Conservation (phyloP, 2,113 vertebrate genomes). For the Proteles cristata region DNA sequence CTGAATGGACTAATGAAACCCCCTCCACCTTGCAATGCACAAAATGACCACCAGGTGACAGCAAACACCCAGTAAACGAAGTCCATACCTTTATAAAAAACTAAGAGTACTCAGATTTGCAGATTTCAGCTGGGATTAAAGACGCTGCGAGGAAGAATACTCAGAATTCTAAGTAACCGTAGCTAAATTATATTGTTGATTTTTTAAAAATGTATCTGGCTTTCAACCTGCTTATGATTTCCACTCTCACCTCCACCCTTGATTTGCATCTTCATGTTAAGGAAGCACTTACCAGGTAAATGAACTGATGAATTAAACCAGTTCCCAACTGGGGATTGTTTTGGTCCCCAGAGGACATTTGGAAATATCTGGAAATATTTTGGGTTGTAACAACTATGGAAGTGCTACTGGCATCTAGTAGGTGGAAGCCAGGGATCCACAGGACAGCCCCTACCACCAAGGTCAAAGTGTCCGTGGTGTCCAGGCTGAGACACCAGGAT, state of each 20-base stretch:
- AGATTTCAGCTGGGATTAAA: background rate
- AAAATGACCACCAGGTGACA: slow-evolving; percentile 70
- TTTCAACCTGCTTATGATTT: background rate
- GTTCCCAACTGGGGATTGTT: background rate
- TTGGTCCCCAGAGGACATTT: background rate
- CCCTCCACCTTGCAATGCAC: background rate
- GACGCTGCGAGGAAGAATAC: background rate
- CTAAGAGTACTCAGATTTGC: too few species aligned
- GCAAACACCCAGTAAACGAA: slow-evolving; percentile 52
- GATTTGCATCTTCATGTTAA: background rate
- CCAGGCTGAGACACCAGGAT: too few species aligned
- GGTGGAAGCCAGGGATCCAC: background rate
- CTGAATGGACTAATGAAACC: background rate
- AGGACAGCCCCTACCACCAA: background rate
- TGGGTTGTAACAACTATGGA: background rate
- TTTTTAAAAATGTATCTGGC: too few species aligned
- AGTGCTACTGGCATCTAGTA: too few species aligned
- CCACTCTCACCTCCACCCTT: background rate
- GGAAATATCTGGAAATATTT: background rate
- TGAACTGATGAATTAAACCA: background rate
- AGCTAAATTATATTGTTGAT: background rate
- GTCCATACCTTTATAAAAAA: too few species aligned
- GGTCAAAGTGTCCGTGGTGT: background rate
- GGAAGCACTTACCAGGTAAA: background rate
- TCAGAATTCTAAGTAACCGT: background rate